These are phyloP conservation scores for Drosophila rufa DNA, from an alignment of 1,140 invertebrate species.

Conservation along the genomic window DNA sequence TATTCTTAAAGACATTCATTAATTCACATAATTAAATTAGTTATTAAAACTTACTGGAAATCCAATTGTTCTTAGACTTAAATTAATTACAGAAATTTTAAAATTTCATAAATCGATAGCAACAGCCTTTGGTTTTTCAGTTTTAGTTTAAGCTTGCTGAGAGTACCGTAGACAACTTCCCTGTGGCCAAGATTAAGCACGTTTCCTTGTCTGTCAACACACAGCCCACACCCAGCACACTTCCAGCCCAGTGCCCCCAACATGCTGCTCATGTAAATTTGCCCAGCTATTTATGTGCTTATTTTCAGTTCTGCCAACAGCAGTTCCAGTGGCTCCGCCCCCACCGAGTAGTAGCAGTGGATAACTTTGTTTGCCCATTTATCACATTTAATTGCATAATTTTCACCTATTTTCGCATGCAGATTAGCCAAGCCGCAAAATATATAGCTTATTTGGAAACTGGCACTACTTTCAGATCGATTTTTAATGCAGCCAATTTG, in stretches of 20 bases:
- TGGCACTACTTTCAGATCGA: conserved; percentile 14
- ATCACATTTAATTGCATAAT: conserved; percentile 79
- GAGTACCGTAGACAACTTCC: conserved; percentile 21
- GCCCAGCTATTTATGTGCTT: conserved; percentile 76
- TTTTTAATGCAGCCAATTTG: conserved; percentile 9
- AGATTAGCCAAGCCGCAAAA: conserved; percentile 4
- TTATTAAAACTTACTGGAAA: not conserved
- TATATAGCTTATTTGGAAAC: conserved; percentile 34
- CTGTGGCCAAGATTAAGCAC: conserved; percentile 71
- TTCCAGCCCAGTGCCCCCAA: not conserved
- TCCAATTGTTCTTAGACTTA: no score
- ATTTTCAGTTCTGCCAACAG: conserved; percentile 72
- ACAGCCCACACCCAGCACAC: conserved; percentile 1
- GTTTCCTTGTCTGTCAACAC: conserved; percentile 58
- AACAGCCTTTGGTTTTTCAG: not conserved
- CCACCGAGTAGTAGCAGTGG: not conserved
- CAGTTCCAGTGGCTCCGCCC: conserved; percentile 18
- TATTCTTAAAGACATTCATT: not conserved
- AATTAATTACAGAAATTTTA: not conserved
- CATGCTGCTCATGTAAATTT: conserved; percentile 62
- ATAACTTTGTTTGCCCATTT: conserved; percentile 73
- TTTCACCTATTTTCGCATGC: conserved; percentile 46
- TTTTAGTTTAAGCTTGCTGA: not conserved
- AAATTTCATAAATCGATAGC: not conserved
- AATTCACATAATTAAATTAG: no score